A percentile compares a stretch with the other conserved stretches of the same genome.
Evolutionary conservation across 2,113 vertebrate species (phyloP).

Genomic region (Otis tarda): DNA sequence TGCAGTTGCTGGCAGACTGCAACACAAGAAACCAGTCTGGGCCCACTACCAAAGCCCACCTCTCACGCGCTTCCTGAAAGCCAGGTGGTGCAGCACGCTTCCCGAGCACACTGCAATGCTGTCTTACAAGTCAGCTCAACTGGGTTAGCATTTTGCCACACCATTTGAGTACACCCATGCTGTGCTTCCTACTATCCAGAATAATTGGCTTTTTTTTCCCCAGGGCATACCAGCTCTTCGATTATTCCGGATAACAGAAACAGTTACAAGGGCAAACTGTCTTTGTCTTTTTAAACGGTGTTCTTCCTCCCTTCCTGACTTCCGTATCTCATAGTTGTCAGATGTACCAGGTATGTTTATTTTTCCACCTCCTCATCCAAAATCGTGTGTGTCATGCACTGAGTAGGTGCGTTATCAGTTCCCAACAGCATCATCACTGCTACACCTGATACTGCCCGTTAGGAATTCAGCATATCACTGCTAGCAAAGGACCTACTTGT

Average conservation of each 20-base stretch:
- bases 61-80: background rate
- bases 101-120: background rate
- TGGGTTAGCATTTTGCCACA: background rate
- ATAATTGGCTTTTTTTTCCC: background rate
- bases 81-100: background rate
- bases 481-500: background rate
- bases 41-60: background rate
- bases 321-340: background rate
- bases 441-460: background rate
- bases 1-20: background rate
- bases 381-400: background rate
- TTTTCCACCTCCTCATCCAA: background rate
- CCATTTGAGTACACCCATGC: background rate
- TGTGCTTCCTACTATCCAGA: background rate
- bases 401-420: background rate
- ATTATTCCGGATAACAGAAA: background rate
- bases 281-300: background rate
- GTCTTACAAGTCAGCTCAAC: background rate
- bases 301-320: background rate
- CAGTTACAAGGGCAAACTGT: background rate
- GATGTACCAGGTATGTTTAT: background rate
- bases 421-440: background rate
- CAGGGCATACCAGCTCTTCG: background rate
- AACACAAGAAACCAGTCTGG: background rate
- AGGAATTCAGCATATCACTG: background rate